Evolutionary conservation across 2,797 vertebrate species (phyloP).

Genomic region (Acropternis orthonyx): DNA sequence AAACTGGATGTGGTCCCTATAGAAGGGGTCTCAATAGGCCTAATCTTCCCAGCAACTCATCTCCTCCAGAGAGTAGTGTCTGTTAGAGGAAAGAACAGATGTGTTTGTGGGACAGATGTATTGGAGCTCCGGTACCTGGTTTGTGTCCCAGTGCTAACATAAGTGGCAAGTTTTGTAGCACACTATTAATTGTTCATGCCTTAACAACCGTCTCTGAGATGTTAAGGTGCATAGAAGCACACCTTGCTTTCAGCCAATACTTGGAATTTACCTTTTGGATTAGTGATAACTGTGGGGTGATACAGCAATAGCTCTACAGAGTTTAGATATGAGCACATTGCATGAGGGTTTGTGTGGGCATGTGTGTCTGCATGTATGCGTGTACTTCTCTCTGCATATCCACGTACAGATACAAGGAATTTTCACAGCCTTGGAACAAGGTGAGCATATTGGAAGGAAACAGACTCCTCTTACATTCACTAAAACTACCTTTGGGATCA

Average conservation of each 20-base stretch:
- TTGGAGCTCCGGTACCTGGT: not conserved
- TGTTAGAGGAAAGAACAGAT: not conserved
- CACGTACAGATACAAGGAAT: rapidly evolving
- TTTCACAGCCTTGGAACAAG: not conserved
- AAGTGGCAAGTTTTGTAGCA: not conserved
- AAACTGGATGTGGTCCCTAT: not conserved
- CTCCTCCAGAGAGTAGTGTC: not conserved
- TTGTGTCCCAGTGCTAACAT: not conserved
- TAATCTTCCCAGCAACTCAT: not conserved
- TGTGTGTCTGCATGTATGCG: rapidly evolving
- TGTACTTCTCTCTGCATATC: not conserved
- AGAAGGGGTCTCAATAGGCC: not conserved
- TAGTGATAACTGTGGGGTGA: not conserved
- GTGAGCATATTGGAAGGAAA: not conserved
- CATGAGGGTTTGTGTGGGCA: rapidly evolving
- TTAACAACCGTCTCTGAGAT: not conserved
- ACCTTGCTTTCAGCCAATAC: not conserved
- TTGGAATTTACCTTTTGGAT: not conserved
- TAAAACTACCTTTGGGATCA: not conserved
- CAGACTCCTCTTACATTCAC: not conserved
- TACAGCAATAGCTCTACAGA: not conserved
- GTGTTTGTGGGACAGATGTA: rapidly evolving
- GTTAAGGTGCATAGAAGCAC: not conserved
- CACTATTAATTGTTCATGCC: not conserved
- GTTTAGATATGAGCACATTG: rapidly evolving